These are phyloP conservation scores for Lagenorhynchus albirostris DNA, from an alignment of 2,113 vertebrate species.

Conservation along the genomic window DNA sequence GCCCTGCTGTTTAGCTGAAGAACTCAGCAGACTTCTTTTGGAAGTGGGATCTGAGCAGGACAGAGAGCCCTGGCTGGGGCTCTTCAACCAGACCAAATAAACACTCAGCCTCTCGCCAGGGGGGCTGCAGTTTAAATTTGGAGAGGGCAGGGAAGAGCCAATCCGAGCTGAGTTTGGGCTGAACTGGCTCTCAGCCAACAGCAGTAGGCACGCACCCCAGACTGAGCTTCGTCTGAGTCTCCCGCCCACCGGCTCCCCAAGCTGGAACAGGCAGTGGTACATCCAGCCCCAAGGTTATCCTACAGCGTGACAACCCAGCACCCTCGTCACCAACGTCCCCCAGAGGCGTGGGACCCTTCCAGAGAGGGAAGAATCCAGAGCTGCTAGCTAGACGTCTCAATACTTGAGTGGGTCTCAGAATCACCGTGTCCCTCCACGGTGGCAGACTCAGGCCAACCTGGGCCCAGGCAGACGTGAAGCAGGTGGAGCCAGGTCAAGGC, in stretches of 20 bases:
- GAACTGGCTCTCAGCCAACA: neutral
- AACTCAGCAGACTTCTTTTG: neutral
- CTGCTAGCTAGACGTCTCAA: neutral
- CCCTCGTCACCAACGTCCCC: neutral
- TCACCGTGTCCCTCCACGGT: neutral
- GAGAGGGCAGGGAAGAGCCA: neutral
- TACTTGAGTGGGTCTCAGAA: neutral
- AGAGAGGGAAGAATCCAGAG: neutral
- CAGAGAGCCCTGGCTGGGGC: neutral
- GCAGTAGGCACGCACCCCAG: neutral
- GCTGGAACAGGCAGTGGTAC: neutral
- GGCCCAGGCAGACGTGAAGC: neutral
- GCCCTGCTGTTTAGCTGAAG: neutral
- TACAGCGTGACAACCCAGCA: neutral
- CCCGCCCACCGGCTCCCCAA: neutral
- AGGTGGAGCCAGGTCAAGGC: neutral
- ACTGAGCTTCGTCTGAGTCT: neutral
- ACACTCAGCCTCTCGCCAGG: neutral
- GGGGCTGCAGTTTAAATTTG: neutral
- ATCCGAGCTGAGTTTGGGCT: neutral
- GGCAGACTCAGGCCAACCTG: neutral
- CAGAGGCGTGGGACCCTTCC: neutral
- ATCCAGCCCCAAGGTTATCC: neutral
- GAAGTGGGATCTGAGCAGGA: slow-evolving; percentile 6
- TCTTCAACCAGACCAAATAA: slow-evolving; percentile 31